Base-by-base conservation (phyloP, 2,113 vertebrate species). In the Gopherus flavomarginatus region DNA sequence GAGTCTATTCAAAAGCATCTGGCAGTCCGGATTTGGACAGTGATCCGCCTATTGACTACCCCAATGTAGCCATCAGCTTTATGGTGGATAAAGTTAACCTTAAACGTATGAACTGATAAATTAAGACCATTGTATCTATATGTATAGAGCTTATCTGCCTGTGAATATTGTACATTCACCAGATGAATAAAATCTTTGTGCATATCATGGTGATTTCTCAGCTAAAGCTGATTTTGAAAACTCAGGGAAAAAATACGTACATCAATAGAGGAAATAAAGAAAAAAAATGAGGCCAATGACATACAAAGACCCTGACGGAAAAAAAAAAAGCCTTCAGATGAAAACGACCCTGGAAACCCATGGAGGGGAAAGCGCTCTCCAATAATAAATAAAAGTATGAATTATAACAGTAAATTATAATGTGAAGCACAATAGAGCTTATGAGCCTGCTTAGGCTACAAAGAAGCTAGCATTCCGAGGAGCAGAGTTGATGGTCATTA, bases 331-430 rank as follows among this genome's bases (percentile, higher is more conserved):
- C 72, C 83, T 91, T 62, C 88, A 87, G 93, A 95, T 81, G 88
- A 1, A 69, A 97, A 81, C 57, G 26, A n/a, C 26, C 29, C 75
- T 75, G 56, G 54, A 81, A 90, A 88, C 91, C 90, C 90, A 49
- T 93, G 53, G 94, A 90, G 95, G 89, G 81, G 42, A 42, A 81
- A 50, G 50, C 42, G 14, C 3, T 29, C 78, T 95, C 80, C 65
- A 96, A 94, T 94, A 94, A 88, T 94, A 95, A 97, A 96, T 96
- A 91, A 96, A 95, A 97, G 85, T 90, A 38, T 83, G 96, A 97
- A 96, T 97, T 96, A 72, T 80, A 91, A 81, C 81, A 16, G n/a
- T 96, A 96, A 96, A 97, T 95, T 85, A 79, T 92, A 88, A 93
- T n/a, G 65, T 57, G 85, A 44, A 90, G 59, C 75, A 88, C 95